Evolutionary conservation across 2,113 vertebrate species (phyloP), one percentile per base, ranked within the genome.

Genomic region (Bubo bubo): DNA sequence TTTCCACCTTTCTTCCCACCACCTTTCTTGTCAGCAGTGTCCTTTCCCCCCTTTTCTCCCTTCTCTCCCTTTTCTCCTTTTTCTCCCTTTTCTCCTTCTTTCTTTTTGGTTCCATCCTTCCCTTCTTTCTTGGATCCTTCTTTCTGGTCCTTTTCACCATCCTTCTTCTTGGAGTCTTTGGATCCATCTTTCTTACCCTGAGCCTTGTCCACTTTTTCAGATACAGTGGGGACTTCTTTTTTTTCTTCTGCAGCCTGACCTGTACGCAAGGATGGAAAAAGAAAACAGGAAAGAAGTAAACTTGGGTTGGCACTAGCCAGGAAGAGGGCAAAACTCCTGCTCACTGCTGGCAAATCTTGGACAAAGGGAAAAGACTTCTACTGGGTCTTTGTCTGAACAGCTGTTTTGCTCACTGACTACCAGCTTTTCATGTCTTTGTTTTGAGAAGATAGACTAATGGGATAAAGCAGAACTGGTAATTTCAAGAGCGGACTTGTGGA

Each of bases 141-240:
- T 81, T 88, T 95, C 81, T 72, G 85, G 10, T 97, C 74, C 39
- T 73, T 91, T 37, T 95, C 89, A 10, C 62, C 87, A 0, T 88
- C 76, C 21, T 97, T 97, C 53, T 92, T 91, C 79, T 91, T 94
- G 71, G 82, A 85, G 9, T 1, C 63, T 37, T 95, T 96, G 55
- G 80, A 50, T 21, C 41, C 86, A 1, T 93, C 95, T 74, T 95
- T 96, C 52, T 92, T 97, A 10, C 86, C 91, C 43, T 82, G 70
- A 21, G 94, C 80, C 26, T 84, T 87, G 41, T 93, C 96, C 27
- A 95, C 95, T 86, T 95, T 90, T n/a, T 92, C 92, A 1, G 97
- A 96, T 1, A 97, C 93, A 0, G 95, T 94, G 16, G 97, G 88
- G 43, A 98, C 47, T 12, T 98, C 94, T 66, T 95, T 92, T 84